phyloP scores from a whole-genome alignment of 2,113 vertebrate genomes.

The Microcebus lehilahytsara region DNA sequence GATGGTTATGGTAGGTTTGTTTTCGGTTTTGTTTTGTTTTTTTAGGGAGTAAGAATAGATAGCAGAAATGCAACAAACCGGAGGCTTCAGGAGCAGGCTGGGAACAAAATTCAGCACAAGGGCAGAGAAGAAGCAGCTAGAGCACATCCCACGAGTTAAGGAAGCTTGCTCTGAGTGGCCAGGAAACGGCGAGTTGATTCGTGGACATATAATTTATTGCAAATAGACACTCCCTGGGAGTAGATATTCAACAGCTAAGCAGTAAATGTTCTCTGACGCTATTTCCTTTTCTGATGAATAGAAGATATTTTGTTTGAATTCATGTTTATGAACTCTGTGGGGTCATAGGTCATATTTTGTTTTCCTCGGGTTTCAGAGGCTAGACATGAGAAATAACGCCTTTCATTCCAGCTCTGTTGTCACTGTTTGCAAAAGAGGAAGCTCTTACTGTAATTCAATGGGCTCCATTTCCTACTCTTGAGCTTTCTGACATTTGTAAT shows the following conservation, averaged over 20 bases:
- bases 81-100: not conserved
- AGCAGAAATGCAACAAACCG: not conserved
- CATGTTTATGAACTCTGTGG: not conserved
- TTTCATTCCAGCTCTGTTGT: not conserved
- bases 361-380: not conserved
- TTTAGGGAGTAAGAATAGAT: not conserved
- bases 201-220: not conserved
- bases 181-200: not conserved
- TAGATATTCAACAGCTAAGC: not conserved
- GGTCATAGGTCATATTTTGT: slow-evolving; percentile 9
- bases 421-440: not conserved
- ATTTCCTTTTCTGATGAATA: not conserved
- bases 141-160: not conserved
- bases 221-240: not conserved
- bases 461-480: not conserved
- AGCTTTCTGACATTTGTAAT: not conserved
- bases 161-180: not conserved
- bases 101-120: not conserved
- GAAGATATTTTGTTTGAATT: slow-evolving; percentile 17
- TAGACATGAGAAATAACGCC: not conserved
- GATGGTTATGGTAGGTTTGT: not conserved
- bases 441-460: not conserved
- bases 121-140: not conserved
- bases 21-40: not conserved
- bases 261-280: not conserved